Percentiles rank a stretch among this genome's conserved stretches.
These are phyloP conservation scores for Serrognathus titanus DNA, from an alignment of 2,888 invertebrate genomes.

Conservation along the genomic window DNA sequence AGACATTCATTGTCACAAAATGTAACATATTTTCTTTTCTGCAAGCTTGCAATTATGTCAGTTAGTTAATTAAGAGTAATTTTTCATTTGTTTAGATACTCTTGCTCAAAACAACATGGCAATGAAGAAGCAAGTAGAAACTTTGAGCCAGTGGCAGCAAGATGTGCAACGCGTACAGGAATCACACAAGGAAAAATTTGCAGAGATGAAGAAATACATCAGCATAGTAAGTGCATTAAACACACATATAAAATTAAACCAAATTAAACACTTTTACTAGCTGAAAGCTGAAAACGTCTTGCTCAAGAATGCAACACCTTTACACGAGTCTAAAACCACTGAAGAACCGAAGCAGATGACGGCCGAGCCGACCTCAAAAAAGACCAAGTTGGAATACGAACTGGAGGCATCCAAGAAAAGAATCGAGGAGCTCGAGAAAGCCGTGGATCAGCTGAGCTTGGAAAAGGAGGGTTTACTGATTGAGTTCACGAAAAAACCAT, in stretches of 20 bases:
- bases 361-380: neutral
- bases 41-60: no score
- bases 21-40: no score
- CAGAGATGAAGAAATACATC: slow-evolving; percentile 55
- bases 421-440: slow-evolving; percentile 30
- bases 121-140: slow-evolving; percentile 64
- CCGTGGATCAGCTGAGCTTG: slow-evolving; percentile 10
- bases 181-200: slow-evolving; percentile 63
- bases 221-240: slow-evolving; percentile 31
- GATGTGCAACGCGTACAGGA: slow-evolving; percentile 62
- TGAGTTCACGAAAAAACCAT: neutral
- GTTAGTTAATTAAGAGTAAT: no score
- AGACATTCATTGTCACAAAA: no score
- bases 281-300: slow-evolving; percentile 34
- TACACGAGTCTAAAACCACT: slow-evolving; percentile 44
- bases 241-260: no score
- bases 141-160: slow-evolving; percentile 61
- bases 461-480: slow-evolving; percentile 13
- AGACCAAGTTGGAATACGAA: slow-evolving; percentile 29
- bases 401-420: slow-evolving; percentile 33
- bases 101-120: slow-evolving; percentile 63
- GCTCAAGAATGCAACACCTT: slow-evolving; percentile 7
- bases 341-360: slow-evolving; percentile 32
- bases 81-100: slow-evolving; percentile 61
- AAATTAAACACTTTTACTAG: slow-evolving; percentile 18